A percentile compares a stretch with the other conserved stretches of the same genome.
Conservation (phyloP, 2,888 invertebrate species). For the Salticus scenicus region DNA sequence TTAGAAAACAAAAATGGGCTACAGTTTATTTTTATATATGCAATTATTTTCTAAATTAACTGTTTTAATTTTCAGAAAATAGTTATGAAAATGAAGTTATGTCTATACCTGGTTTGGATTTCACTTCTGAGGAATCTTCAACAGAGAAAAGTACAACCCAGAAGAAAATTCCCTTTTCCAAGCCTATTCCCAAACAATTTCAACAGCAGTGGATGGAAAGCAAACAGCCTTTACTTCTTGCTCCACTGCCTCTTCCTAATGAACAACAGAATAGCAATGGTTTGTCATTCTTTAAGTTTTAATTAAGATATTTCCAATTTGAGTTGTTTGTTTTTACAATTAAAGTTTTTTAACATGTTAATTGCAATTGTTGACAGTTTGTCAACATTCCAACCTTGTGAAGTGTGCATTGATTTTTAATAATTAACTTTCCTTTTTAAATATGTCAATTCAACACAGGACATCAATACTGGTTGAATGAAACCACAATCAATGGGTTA, state of each 20-base stretch:
- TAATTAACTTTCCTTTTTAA: too few species aligned
- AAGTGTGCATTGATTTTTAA: too few species aligned
- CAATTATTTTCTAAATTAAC: neutral
- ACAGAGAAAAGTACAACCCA: conserved; percentile 63
- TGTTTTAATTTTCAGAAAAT: conserved; percentile 43
- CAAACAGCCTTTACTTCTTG: conserved; percentile 67
- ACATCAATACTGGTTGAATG: too few species aligned
- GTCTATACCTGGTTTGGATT: conserved; percentile 89
- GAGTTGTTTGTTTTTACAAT: too few species aligned
- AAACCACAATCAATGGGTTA: too few species aligned
- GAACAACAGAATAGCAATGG: conserved; percentile 60
- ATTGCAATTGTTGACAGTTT: too few species aligned
- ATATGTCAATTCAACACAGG: too few species aligned
- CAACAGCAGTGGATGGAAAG: conserved; percentile 91
- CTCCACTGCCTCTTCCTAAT: conserved; percentile 63
- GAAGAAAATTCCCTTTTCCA: conserved; percentile 87
- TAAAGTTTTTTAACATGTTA: too few species aligned
- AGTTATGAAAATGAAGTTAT: conserved; percentile 73
- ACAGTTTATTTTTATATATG: neutral
- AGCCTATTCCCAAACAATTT: conserved; percentile 96
- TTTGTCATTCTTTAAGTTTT: conserved; percentile 15
- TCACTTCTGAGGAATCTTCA: conserved; percentile 79
- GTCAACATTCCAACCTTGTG: too few species aligned
- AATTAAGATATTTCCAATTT: too few species aligned
- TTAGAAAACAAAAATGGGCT: too few species aligned